Base-by-base conservation (phyloP, 2,113 vertebrate genomes). In the Corydoras maculifer region DNA sequence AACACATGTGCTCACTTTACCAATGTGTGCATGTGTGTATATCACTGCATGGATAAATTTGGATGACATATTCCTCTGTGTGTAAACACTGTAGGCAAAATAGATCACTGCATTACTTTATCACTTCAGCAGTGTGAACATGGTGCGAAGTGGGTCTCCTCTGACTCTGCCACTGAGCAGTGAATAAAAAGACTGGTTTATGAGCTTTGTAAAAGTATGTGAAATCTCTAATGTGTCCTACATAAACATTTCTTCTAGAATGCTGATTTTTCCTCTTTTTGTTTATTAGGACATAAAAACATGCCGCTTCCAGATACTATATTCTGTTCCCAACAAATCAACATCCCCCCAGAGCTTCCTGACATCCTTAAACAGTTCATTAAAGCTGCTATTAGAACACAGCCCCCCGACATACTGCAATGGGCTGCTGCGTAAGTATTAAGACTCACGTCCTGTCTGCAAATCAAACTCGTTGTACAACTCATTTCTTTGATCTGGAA, bases 261-360 rank as follows among this genome's bases (percentile, higher is more conserved):
- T 25, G 18, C 18, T 1, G 2, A 25, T 1, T 43, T 43, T 43
- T 43, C 35, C 35, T 6, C 9, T 54, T 53, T 53, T 51, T 25
- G 15, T 51, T 60, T 12, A 7, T 13, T 35, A 13, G 8, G 66
- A 58, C 35, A 32, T 12, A 0, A 0, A 82, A 86, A 15, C 69
- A 96, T 97, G 95, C 91, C 94, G 67, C 90, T 84, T 74, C 90
- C 90, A 2, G 92, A 97, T 66, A 90, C 88, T 3, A 87, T 94
- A 80, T 98, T 92, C 79, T 98, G 94, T 75, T 80, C 92, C 64
- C 90, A 98, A 89, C 95, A 98, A 88, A 97, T 98, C 83, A 86
- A 84, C 83, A 91, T 98, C 2, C 94, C 95, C 0, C 89, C 91
- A 0, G 87, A 94, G 29, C 89, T 98, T 43, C 91, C 94, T 0